Evolutionary conservation across 1,140 invertebrate species (phyloP), one percentile per base, ranked within the genome.

Genomic region (Aphidius ervi): DNA sequence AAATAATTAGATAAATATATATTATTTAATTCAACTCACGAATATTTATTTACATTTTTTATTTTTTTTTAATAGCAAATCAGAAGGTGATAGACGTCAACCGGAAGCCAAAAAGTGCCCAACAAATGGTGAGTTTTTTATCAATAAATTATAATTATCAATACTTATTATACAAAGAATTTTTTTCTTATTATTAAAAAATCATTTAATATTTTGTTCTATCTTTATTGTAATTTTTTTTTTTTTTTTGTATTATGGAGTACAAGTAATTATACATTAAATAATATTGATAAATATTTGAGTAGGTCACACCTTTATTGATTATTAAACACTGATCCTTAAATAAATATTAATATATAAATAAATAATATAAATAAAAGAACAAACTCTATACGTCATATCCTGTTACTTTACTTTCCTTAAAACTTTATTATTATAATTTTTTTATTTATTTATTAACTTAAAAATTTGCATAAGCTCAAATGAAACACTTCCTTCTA

Each of bases 21-120:
- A 10, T 9, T n/a, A 47, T 45, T 41, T 46, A 48, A 49, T 52
- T 63, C 40, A 56, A 47, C 8, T 42, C 9, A 58, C 53, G 37
- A 31, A 31, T 31, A 31, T 52, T 31, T 31, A 31, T 52, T 31
- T 31, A 31, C 23, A 31, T 31, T n/a, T 55, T n/a, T 55, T n/a
- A n/a, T n/a, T 50, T 59, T 10, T 57, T 40, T 52, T 58, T 65
- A 84, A 42, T 83, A 90, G 88, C 92, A 46, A 91, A 88, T 70
- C 91, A 92, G 68, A 94, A 93, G 81, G 89, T 95, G 64, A 88
- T 90, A 54, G 88, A 94, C 75, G 86, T 95, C 48, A 90, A 92
- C 74, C 84, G 89, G 62, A 95, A 94, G 74, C 93, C 93, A 9
- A 92, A 92, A 72, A 93, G 85, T 67, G 86, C 89, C 31, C 85